Percentiles rank a stretch among this genome's conserved stretches.
phyloP scores from a whole-genome alignment of 1,140 invertebrate species.

The Drosophila parvula region DNA sequence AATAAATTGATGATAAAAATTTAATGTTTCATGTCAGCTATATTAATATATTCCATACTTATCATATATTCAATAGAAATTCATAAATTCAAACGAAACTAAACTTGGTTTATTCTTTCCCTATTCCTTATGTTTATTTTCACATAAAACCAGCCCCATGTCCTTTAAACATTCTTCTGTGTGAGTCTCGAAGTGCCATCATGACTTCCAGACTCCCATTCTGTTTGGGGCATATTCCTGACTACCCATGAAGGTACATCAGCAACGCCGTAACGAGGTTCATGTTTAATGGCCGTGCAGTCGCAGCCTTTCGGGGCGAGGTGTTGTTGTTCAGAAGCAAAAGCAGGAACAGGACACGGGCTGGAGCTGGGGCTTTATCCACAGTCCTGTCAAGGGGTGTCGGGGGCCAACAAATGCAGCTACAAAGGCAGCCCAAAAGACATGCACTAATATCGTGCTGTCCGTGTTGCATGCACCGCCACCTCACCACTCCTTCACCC shows the following conservation, averaged over 20 bases:
- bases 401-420: slow-evolving; percentile 55
- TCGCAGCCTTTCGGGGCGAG: slow-evolving; percentile 30
- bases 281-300: slow-evolving; percentile 79
- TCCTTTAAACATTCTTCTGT: background rate
- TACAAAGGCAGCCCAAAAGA: slow-evolving; percentile 74
- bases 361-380: slow-evolving; percentile 19
- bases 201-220: slow-evolving; percentile 27
- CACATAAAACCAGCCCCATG: background rate
- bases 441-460: slow-evolving; percentile 74
- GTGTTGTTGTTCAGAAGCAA: slow-evolving; percentile 17
- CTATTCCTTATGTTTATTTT: background rate
- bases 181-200: slow-evolving; percentile 14
- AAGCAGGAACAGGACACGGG: slow-evolving; percentile 10
- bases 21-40: no score
- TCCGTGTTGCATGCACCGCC: slow-evolving; percentile 63
- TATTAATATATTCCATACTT: no score
- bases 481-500: slow-evolving; percentile 22
- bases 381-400: slow-evolving; percentile 47
- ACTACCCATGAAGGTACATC: slow-evolving; percentile 51
- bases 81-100: background rate
- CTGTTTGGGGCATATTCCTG: slow-evolving; percentile 8
- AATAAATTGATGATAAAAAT: no score
- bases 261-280: slow-evolving; percentile 76
- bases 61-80: no score
- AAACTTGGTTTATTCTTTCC: background rate